Conservation (phyloP, 2,113 vertebrate genomes). For the Microcebus lehilahytsara region DNA sequence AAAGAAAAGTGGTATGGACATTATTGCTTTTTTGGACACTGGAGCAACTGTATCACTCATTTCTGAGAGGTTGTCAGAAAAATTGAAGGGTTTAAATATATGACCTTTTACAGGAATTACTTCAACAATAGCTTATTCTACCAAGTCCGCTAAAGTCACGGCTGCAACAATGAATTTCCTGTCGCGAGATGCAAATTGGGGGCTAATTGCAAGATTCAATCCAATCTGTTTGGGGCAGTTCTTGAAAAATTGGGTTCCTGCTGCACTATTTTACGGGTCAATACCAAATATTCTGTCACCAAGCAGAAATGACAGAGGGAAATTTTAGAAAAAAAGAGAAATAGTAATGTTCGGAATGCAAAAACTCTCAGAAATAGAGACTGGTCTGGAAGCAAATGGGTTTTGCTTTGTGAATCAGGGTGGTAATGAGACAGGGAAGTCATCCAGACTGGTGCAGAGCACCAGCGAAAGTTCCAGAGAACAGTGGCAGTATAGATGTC, state of each 20-base stretch:
- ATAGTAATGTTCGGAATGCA: slow-evolving; percentile 10
- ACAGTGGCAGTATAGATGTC: background rate
- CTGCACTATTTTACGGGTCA: slow-evolving; percentile 66
- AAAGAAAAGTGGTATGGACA: slow-evolving; percentile 68
- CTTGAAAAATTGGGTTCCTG: slow-evolving; percentile 74
- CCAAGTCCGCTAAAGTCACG: slow-evolving; percentile 67
- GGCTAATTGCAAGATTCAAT: slow-evolving; percentile 83
- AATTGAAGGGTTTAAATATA: slow-evolving; percentile 83
- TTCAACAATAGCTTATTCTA: slow-evolving; percentile 83
- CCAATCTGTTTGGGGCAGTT: slow-evolving; percentile 73
- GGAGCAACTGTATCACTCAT: slow-evolving; percentile 75
- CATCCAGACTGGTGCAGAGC: background rate
- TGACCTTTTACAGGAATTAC: slow-evolving; percentile 86
- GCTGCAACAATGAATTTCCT: slow-evolving; percentile 78
- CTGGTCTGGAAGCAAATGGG: slow-evolving; percentile 34
- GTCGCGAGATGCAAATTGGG: slow-evolving; percentile 81
- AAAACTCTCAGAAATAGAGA: slow-evolving; percentile 43
- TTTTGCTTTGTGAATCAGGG: slow-evolving; percentile 35
- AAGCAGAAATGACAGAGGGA: slow-evolving; percentile 30
- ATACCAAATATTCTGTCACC: slow-evolving; percentile 53
- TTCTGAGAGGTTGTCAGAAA: slow-evolving; percentile 83
- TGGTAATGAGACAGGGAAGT: background rate
- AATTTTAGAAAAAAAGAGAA: background rate
- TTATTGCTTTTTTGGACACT: slow-evolving; percentile 70
- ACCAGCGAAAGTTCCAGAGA: background rate